phyloP scores from a whole-genome alignment of 2,888 invertebrate species.

The Hirtodrosophila duncani region DNA sequence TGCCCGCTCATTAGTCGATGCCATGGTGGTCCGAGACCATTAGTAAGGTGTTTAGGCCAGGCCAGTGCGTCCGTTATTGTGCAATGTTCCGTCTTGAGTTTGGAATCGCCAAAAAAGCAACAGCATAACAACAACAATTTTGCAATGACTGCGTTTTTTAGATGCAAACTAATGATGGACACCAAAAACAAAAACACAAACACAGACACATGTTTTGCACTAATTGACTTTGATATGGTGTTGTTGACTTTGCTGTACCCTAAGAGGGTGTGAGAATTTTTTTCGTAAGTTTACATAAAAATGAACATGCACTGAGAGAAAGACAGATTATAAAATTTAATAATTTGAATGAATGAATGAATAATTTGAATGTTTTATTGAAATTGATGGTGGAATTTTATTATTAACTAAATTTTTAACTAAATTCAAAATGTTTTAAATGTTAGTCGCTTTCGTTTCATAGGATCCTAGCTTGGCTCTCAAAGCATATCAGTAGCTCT shows the following conservation, averaged over 20 bases:
- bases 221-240: conserved; percentile 51
- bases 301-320: too few relatives aligned
- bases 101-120: conserved; percentile 18
- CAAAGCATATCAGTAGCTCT: too few relatives aligned
- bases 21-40: conserved; percentile 43
- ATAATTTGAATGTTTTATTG: too few relatives aligned
- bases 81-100: conserved; percentile 20
- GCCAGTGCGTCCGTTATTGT: conserved; percentile 35
- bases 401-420: too few relatives aligned
- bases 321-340: too few relatives aligned
- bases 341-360: too few relatives aligned
- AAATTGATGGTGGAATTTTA: too few relatives aligned
- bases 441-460: too few relatives aligned
- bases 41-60: conserved; percentile 66
- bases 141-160: conserved; percentile 56
- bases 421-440: too few relatives aligned
- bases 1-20: conserved; percentile 62
- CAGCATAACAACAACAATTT: conserved; percentile 51
- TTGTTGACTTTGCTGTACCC: conserved; percentile 26
- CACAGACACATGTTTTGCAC: conserved; percentile 32
- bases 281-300: neutral
- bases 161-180: conserved; percentile 66
- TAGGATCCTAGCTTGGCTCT: too few relatives aligned
- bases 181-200: conserved; percentile 20
- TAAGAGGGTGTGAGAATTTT: conserved; percentile 28